These are phyloP conservation scores for Orthosia gracilis DNA, from an alignment of 2,888 invertebrate genomes.

Conservation along the genomic window DNA sequence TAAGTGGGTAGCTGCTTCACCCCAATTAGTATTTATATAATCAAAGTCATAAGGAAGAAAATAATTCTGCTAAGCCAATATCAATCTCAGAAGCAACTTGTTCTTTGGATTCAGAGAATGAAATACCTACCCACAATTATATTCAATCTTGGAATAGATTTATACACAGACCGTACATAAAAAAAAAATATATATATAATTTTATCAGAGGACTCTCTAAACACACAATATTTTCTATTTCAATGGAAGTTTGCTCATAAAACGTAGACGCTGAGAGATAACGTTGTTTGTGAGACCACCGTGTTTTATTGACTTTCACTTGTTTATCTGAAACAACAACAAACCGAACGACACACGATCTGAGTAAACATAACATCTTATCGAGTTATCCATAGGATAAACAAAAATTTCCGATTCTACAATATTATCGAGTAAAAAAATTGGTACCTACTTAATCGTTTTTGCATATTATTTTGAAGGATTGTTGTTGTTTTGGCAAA, in stretches of 20 bases:
- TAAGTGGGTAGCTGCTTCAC: not conserved
- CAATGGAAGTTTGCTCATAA: slow-evolving; percentile 34
- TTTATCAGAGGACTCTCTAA: slow-evolving; percentile 26
- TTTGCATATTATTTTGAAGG: not conserved
- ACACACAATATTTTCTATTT: slow-evolving; percentile 30
- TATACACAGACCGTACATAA: not conserved
- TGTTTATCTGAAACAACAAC: slow-evolving; percentile 47
- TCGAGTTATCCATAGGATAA: slow-evolving; percentile 30
- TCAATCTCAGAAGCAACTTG: not conserved
- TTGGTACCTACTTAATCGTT: not conserved
- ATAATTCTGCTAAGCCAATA: not conserved
- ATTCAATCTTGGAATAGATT: not conserved
- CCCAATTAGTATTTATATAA: not conserved
- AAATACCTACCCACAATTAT: not conserved
- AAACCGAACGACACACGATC: slow-evolving; percentile 22
- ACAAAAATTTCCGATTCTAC: slow-evolving; percentile 8
- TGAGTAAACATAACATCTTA: slow-evolving; percentile 40
- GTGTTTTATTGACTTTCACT: slow-evolving; percentile 53
- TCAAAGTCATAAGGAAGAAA: not conserved
- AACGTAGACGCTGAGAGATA: slow-evolving; percentile 42
- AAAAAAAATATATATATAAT: slow-evolving; percentile 7
- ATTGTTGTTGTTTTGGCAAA: slow-evolving; percentile 1
- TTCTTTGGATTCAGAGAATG: slow-evolving; percentile 4
- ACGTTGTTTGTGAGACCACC: slow-evolving; percentile 46
- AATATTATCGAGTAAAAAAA: not conserved